Percentiles rank a stretch among this genome's conserved stretches.
Evolutionary conservation across 2,888 invertebrate genomes (phyloP).

Genomic region (Elgonia sp.): DNA sequence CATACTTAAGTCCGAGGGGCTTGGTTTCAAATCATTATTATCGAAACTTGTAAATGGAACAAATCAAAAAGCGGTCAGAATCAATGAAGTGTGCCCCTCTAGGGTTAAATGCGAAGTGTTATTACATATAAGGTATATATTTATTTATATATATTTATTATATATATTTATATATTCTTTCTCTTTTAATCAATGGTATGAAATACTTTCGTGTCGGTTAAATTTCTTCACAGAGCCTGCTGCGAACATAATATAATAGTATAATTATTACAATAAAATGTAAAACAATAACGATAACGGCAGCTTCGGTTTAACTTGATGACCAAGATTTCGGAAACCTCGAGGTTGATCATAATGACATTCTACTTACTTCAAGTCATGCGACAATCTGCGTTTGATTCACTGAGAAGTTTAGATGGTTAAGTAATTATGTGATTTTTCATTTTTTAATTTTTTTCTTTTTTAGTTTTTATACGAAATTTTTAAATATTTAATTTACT

Average conservation of each 20-base stretch:
- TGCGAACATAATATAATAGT: conserved; percentile 68
- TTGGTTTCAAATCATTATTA: conserved; percentile 6
- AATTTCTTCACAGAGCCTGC: conserved; percentile 75
- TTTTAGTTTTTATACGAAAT: too few relatives aligned
- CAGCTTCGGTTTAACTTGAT: conserved; percentile 40
- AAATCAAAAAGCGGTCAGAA: conserved; percentile 10
- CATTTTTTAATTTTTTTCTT: background rate
- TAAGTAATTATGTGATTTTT: background rate
- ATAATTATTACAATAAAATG: conserved; percentile 70
- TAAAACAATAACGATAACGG: conserved; percentile 69
- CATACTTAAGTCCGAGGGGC: conserved; percentile 30
- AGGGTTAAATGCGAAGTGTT: conserved; percentile 65
- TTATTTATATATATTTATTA: conserved; percentile 50
- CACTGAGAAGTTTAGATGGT: background rate
- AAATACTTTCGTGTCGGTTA: conserved; percentile 69
- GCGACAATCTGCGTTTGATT: too few relatives aligned
- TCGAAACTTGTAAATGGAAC: conserved; percentile 7
- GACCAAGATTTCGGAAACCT: conserved; percentile 45
- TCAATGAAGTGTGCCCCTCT: conserved; percentile 56
- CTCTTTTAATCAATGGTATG: conserved; percentile 54
- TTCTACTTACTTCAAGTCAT: too few relatives aligned
- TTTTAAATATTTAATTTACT: too few relatives aligned
- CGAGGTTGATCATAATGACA: too few relatives aligned
- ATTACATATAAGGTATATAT: conserved; percentile 28
- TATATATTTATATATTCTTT: conserved; percentile 46